These are phyloP conservation scores for Fragum fragum DNA, from an alignment of 2,888 invertebrate species.

Conservation along the genomic window DNA sequence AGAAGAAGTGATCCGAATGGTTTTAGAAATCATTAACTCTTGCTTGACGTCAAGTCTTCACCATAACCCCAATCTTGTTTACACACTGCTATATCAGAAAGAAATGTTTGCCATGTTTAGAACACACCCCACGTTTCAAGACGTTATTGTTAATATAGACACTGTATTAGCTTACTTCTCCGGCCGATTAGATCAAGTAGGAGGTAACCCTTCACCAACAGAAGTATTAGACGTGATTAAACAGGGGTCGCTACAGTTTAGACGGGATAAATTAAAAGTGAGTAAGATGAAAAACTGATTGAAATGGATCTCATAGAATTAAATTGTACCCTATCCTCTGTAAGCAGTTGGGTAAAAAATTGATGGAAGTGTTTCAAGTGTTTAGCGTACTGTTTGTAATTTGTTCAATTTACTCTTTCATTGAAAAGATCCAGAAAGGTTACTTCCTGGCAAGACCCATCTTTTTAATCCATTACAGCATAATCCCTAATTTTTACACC, in stretches of 20 bases:
- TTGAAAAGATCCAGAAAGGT: no score
- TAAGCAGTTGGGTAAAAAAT: no score
- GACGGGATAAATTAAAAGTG: conserved; percentile 96
- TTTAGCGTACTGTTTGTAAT: no score
- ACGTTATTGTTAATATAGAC: conserved; percentile 97
- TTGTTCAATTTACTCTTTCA: no score
- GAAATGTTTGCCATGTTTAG: conserved; percentile 93
- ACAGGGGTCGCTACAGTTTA: conserved; percentile 97
- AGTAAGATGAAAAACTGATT: no score
- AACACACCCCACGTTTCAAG: conserved; percentile 95
- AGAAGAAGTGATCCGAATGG: conserved; percentile 98
- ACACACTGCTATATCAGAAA: conserved; percentile 96
- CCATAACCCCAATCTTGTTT: conserved; percentile 96
- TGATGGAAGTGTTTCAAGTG: no score
- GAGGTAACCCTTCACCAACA: conserved; percentile 92
- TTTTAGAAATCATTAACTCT: conserved; percentile 98
- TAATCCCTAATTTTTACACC: no score
- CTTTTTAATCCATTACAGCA: no score
- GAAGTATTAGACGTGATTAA: conserved; percentile 96
- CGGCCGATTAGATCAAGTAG: conserved; percentile 88
- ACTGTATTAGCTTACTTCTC: conserved; percentile 94
- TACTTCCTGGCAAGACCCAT: no score
- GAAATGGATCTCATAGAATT: no score
- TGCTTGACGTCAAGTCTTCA: conserved; percentile 95
- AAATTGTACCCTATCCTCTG: no score